Evolutionary conservation across 2,888 invertebrate genomes (phyloP), one percentile per base, ranked within the genome.

Genomic region (Dicyrtomina minuta): DNA sequence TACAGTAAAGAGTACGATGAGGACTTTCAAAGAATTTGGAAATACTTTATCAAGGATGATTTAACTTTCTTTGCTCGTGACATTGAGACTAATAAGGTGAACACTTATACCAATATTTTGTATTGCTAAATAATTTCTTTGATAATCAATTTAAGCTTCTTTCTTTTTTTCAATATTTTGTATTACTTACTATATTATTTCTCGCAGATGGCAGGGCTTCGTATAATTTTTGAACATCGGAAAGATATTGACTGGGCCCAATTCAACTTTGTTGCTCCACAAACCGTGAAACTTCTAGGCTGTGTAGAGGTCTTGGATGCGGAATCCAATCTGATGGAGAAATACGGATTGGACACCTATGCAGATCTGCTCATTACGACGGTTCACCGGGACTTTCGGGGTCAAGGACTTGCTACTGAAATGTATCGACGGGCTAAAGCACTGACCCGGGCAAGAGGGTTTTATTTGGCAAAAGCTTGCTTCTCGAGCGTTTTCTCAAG

Each of bases 241-340:
- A 56, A 26, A n/a, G 56, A 56, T n/a, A 56, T 26, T n/a, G 56
- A 56, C 56, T 56, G 56, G 56, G 2, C 6, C 3, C 17, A 22
- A 20, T 56, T 56, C 27, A 15, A 27, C 33, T 17, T 56, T 10
- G 33, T 2, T 12, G 26, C 56, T 13, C 2, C 26, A 6, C 26
- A 56, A 56, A 5, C 33, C n/a, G n/a, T n/a, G n/a, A n/a, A n/a
- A n/a, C n/a, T n/a, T n/a, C n/a, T n/a, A n/a, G 73, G 0, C 72
- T 67, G 44, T 72, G 74, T 8, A 65, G 74, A 46, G 60, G 74
- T 61, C 0, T 44, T 20, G 0, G 66, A 68, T 8, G 49, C 71
- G 12, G 76, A 74, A 0, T 77, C 73, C 24, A 56, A 70, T 39
- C 72, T 75, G 67, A 66, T 77, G 4, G 72, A n/a, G n/a, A 59